phyloP scores from a whole-genome alignment of 2,888 invertebrate species.

The Folsomia candida region DNA sequence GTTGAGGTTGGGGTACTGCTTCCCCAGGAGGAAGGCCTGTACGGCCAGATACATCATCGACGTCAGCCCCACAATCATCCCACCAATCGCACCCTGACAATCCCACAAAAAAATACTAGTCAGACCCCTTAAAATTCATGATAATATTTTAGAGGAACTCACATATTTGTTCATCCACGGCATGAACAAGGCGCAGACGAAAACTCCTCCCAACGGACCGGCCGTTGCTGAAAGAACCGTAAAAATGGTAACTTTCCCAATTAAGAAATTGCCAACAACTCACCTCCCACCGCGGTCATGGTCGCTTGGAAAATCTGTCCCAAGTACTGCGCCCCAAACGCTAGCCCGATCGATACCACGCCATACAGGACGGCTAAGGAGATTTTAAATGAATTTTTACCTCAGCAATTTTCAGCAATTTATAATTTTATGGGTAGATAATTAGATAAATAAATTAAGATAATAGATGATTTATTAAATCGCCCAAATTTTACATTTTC shows the following conservation, averaged over 20 bases:
- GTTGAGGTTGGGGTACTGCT: constrained; percentile 18
- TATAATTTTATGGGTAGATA: too few species aligned
- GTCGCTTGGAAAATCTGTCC: constrained; percentile 37
- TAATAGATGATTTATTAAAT: too few species aligned
- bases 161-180: constrained; percentile 46
- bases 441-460: too few species aligned
- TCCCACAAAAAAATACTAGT: background rate
- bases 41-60: constrained; percentile 32
- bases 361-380: constrained; percentile 44
- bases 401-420: background rate
- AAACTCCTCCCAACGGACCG: constrained; percentile 39
- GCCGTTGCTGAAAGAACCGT: constrained; percentile 17
- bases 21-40: constrained; percentile 22
- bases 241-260: background rate
- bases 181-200: constrained; percentile 44
- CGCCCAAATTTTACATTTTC: background rate
- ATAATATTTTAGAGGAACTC: constrained; percentile 10
- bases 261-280: background rate
- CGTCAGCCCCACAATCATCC: constrained; percentile 29
- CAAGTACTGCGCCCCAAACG: constrained; percentile 42
- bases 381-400: background rate
- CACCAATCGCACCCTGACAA: constrained; percentile 37
- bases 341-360: constrained; percentile 31
- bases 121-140: too few species aligned
- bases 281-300: constrained; percentile 35